Conservation (phyloP, 2,797 vertebrate species). For the Octomys mimax region DNA sequence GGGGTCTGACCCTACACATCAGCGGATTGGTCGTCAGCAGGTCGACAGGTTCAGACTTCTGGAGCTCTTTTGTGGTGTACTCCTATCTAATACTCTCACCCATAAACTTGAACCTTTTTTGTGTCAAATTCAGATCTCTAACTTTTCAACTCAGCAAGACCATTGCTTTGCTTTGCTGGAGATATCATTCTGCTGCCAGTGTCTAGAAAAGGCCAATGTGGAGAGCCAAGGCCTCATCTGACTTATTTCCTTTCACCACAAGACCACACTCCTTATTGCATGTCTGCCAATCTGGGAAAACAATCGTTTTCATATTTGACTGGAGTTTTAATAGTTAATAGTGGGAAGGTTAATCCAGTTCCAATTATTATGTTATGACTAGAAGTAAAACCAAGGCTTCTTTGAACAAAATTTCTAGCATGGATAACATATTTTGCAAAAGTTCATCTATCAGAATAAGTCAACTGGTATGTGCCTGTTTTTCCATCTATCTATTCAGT, state of each 20-base stretch:
- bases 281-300: slow-evolving; percentile 49
- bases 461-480: slow-evolving; percentile 67
- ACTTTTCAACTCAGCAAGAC: background rate
- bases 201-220: slow-evolving; percentile 23
- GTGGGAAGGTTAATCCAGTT: slow-evolving; percentile 42
- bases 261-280: background rate
- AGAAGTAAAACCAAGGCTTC: slow-evolving; percentile 49
- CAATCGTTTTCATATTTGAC: slow-evolving; percentile 50
- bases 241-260: background rate
- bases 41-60: background rate
- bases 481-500: slow-evolving; percentile 65
- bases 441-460: slow-evolving; percentile 72
- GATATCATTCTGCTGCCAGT: background rate
- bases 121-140: background rate
- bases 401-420: slow-evolving; percentile 76
- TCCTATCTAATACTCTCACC: background rate
- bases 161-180: background rate
- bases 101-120: slow-evolving; percentile 2
- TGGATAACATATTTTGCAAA: slow-evolving; percentile 67
- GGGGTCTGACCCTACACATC: background rate
- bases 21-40: background rate
- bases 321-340: slow-evolving; percentile 56
- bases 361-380: slow-evolving; percentile 55
- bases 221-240: slow-evolving; percentile 20
- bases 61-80: background rate